Base-by-base conservation (phyloP, 2,888 invertebrate species). In the Hirtodrosophila duncani region DNA sequence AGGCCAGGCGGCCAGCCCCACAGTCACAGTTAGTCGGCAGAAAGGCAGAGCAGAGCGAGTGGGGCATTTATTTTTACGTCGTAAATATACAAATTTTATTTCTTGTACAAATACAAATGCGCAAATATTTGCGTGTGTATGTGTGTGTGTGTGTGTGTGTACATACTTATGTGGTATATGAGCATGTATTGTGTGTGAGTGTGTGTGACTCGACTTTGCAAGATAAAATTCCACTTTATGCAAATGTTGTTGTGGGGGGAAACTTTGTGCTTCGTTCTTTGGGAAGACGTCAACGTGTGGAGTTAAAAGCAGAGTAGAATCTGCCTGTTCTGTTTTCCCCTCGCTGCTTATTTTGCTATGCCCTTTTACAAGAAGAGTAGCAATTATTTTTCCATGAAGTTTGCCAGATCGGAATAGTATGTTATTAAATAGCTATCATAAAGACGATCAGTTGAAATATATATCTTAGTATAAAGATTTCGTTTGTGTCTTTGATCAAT, bases 81-180 rank as follows among this genome's bases (percentile, higher is more conserved):
- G 79, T 78, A 81, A 75, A 75, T 81, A 81, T 70, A 70, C 67
- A 74, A 81, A 74, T 81, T 74, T 58, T 56, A 69, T 78, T 52
- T 64, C 51, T 67, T 56, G 49, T 21, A 9, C 13, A 16, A n/a
- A 21, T 14, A n/a, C 29, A 34, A 24, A 38, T 18, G 5, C 3
- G 24, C 17, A 50, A 10, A 50, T 20, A 50, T 5, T 14, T 55
- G 39, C 37, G 11, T 18, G 10, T 56, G 24, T 37, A 10, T 41
- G 34, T 26, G 23, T 29, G 29, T 14, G 14, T 36, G 7, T 11
- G 3, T 5, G 14, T 27, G 10, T 30, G 7, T 29, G 11, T 38
- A n/a, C n/a, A n/a, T n/a, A n/a, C n/a, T n/a, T n/a, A n/a, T n/a
- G n/a, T n/a, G n/a, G n/a, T n/a, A n/a, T n/a, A n/a, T n/a, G n/a